Evolutionary conservation across 2,113 vertebrate species (phyloP).

Genomic region (Apistogramma diplotaenia): DNA sequence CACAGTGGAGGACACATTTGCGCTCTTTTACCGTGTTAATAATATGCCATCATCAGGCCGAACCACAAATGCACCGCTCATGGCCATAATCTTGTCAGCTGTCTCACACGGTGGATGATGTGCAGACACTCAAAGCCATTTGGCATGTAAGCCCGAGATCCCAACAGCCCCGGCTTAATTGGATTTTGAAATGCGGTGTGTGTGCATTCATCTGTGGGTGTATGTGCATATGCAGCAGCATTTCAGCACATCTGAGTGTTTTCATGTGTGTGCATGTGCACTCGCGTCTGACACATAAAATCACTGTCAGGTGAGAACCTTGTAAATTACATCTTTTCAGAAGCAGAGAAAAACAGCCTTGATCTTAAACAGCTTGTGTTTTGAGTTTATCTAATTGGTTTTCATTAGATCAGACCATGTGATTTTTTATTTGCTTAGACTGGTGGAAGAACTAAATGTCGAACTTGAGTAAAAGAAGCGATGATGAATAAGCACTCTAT

Average conservation of each 20-base stretch:
- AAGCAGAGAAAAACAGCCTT: slow-evolving; percentile 10
- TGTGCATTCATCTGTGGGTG: slow-evolving; percentile 28
- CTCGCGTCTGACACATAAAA: slow-evolving; percentile 30
- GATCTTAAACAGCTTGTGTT: slow-evolving; percentile 42
- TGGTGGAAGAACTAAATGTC: background rate
- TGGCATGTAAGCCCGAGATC: slow-evolving; percentile 55
- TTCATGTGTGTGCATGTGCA: slow-evolving; percentile 3
- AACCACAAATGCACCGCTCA: slow-evolving; percentile 47
- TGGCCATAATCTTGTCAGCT: slow-evolving; percentile 66
- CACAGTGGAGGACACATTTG: slow-evolving; percentile 32
- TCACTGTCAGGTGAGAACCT: slow-evolving; percentile 39
- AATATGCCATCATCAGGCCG: slow-evolving; percentile 45
- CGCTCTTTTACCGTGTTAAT: slow-evolving; percentile 45
- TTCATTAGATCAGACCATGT: slow-evolving; percentile 2
- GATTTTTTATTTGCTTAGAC: background rate
- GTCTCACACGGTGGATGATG: slow-evolving; percentile 51
- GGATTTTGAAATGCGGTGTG: slow-evolving; percentile 59
- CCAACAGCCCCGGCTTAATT: slow-evolving; percentile 61
- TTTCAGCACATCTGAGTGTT: slow-evolving; percentile 17
- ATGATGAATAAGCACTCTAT: background rate
- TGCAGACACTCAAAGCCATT: slow-evolving; percentile 62
- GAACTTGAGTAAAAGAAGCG: background rate
- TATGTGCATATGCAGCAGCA: slow-evolving; percentile 15
- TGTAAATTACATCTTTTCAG: slow-evolving; percentile 15
- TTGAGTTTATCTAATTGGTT: slow-evolving; percentile 35